Evolutionary conservation across 2,888 invertebrate genomes (phyloP), one percentile per base, ranked within the genome.

Genomic region (Drosophila mulleri): DNA sequence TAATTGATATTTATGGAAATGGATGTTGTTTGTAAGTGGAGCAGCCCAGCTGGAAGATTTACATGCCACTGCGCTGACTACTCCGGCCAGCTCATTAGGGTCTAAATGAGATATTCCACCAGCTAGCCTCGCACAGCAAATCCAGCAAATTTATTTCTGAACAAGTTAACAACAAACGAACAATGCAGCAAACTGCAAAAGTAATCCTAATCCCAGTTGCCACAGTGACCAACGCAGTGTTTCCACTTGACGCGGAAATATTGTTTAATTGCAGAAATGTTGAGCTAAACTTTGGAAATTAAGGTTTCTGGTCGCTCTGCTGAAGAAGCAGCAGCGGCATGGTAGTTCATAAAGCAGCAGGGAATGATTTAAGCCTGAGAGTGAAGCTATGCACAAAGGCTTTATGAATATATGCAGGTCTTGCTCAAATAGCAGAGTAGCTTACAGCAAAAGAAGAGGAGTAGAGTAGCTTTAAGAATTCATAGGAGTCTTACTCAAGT

Each of bases 1-100:
- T 86, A 86, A 86, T 86, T 87, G 87, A 86, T 86, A 86, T 86
- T 86, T 86, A 86, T 86, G 86, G 82, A 85, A 85, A 83, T 82
- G 80, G 59, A 67, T 57, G 57, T 58, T 61, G 54, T 26, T 11
- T 39, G 67, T 78, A 82, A 83, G 72, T 83, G 85, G 84, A 85
- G 72, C 83, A 75, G 53, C 53, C 50, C 68, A 71, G 54, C 73
- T 67, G 82, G 64, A 70, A 78, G 83, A 84, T 83, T 76, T 80
- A 80, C 76, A 83, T 64, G 74, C 69, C 44, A 58, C 69, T 26
- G 57, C 12, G 2, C 5, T 16, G 32, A 9, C 42, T 42, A 3
- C 29, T 42, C 48, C 18, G 48, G 62, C 44, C 72, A 57, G 65
- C 79, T 77, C 79, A 80, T 79, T 83, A 74, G 56, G 58, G 1